Base-by-base conservation (phyloP, 1,140 invertebrate genomes). In the Drosophila arizonae region DNA sequence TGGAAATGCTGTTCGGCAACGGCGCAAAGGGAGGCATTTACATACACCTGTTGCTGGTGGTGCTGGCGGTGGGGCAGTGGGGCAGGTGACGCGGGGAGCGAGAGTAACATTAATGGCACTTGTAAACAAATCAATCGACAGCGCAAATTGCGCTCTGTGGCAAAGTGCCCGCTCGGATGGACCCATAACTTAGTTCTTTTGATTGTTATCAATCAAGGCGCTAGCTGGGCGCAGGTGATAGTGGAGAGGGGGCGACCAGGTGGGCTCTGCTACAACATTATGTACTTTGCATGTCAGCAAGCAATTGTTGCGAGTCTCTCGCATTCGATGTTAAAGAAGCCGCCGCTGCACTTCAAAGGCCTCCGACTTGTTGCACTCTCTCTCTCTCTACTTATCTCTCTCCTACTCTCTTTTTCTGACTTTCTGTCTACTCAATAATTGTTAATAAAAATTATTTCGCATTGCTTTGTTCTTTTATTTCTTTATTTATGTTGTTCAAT, bases 201-300 rank as follows among this genome's bases (percentile, higher is more conserved):
- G 72, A 81, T 89, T 79, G 86, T 86, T 89, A 89, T 89, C 86
- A 81, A 86, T 86, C 65, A 67, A 43, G 33, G 36, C n/a, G 9
- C 6, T 33, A 8, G 6, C 2, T 5, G 33, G 33, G 6, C 5
- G 33, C 33, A 33, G 33, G 33, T 33, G 8, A 10, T 17, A 17
- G 21, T 1, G 30, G 4, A 21, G 17, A 2, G 28, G 41, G 10
- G 21, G n/a, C 15, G 2, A 5, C 8, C 0, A n/a, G 3, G 11
- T 6, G 13, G 15, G 67, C 0, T 4, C 52, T 21, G 11, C 45
- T 21, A 67, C 52, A 60, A 86, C 89, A 87, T 89, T 90, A 90
- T 89, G 86, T 89, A 87, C 86, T 89, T 89, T 89, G 85, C 85
- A 89, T 89, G 86, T 89, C 85, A 81, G 87, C 76, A 90, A 79